Percentiles rank a stretch among this genome's conserved stretches.
Conservation (phyloP, 2,888 invertebrate genomes). For the Tetrapedia diversipes region DNA sequence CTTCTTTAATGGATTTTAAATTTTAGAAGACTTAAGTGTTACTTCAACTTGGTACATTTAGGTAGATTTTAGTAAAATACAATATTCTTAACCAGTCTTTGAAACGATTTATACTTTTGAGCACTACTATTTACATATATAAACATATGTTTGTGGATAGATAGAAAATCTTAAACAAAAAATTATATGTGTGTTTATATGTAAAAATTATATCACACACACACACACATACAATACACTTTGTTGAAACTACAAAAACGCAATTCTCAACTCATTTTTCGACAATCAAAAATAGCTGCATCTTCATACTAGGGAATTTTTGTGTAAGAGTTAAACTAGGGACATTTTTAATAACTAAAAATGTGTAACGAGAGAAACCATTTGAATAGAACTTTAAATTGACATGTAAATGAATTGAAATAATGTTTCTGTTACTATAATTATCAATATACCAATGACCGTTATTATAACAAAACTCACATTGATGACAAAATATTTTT, state of each 20-base stretch:
- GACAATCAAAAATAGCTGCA: background rate
- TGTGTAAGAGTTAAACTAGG: background rate
- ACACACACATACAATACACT: too few relatives aligned
- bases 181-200: background rate
- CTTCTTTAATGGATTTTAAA: background rate
- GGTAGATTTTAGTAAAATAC: background rate
- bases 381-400: background rate
- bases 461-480: background rate
- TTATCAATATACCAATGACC: background rate
- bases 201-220: background rate
- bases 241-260: slow-evolving; percentile 12
- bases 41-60: background rate
- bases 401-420: background rate
- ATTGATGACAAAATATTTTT: background rate
- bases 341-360: background rate
- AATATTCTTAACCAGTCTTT: background rate
- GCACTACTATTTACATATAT: background rate
- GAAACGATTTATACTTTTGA: background rate
- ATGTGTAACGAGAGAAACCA: background rate
- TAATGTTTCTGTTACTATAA: background rate
- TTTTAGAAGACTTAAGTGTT: background rate
- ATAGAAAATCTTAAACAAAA: background rate
- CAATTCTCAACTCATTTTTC: too few relatives aligned
- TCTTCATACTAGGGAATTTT: slow-evolving; percentile 17
- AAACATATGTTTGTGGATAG: background rate